phyloP scores from a whole-genome alignment of 2,113 vertebrate genomes.

The Serinus canaria region DNA sequence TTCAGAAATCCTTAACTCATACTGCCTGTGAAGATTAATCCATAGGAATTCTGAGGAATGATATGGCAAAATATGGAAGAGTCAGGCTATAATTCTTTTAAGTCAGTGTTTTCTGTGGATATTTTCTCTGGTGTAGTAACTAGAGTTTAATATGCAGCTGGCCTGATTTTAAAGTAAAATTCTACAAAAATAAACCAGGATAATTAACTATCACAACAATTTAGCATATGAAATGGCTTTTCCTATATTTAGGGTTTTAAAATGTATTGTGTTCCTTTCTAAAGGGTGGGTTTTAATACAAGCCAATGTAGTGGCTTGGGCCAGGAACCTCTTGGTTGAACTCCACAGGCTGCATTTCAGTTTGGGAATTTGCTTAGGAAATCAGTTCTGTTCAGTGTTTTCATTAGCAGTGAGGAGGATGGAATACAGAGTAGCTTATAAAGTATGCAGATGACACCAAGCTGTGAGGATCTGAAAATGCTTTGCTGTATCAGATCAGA shows the following conservation, averaged over 20 bases:
- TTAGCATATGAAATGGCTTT: background rate
- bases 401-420: background rate
- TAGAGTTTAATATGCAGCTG: background rate
- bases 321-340: background rate
- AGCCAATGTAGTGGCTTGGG: background rate
- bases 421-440: conserved; percentile 41
- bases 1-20: background rate
- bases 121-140: background rate
- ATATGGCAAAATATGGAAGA: background rate
- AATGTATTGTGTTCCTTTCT: background rate
- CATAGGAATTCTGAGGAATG: background rate
- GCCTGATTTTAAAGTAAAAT: background rate
- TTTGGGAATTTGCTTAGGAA: conserved; percentile 16
- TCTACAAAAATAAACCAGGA: background rate
- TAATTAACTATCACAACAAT: background rate
- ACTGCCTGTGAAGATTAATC: background rate
- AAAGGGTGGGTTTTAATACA: background rate
- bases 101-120: background rate
- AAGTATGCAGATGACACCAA: conserved; percentile 45
- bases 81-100: background rate
- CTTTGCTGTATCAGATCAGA: background rate
- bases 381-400: background rate
- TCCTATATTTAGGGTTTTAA: background rate
- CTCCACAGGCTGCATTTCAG: background rate
- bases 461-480: conserved; percentile 8